Evolutionary conservation across 2,888 invertebrate species (phyloP).

Genomic region (Pyrgus malvae): DNA sequence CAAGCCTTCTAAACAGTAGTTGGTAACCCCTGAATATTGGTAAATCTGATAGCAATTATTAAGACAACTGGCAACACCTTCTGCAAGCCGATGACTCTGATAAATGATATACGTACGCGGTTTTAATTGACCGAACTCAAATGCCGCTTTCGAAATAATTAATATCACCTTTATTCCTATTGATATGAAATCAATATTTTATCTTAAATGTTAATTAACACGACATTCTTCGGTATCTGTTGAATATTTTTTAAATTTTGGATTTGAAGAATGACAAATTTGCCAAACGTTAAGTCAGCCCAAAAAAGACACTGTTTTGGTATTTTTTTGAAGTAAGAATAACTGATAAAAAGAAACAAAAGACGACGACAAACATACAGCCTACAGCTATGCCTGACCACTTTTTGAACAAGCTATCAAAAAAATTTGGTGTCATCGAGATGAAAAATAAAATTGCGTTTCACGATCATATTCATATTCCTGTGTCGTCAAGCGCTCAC

Average conservation of each 20-base stretch:
- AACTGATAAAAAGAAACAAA: too few species aligned
- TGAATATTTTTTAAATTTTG: not conserved
- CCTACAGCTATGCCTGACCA: too few species aligned
- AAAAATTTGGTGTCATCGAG: too few species aligned
- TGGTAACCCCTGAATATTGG: constrained; percentile 1
- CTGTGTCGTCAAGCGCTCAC: too few species aligned
- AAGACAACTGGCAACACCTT: constrained; percentile 6
- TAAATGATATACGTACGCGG: constrained; percentile 8
- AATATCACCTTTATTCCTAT: constrained; percentile 13
- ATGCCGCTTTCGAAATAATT: constrained; percentile 6
- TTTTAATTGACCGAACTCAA: constrained; percentile 14
- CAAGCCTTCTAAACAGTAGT: too few species aligned
- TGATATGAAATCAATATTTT: constrained; percentile 15
- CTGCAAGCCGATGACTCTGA: constrained; percentile 3
- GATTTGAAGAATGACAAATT: not conserved
- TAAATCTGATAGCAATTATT: not conserved
- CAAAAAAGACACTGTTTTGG: too few species aligned
- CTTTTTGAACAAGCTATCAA: too few species aligned
- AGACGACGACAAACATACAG: too few species aligned
- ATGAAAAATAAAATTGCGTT: too few species aligned
- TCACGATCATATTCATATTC: too few species aligned
- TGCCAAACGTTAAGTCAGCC: not conserved
- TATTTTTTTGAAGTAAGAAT: too few species aligned
- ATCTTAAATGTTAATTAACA: constrained; percentile 9
- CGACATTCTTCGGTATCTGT: not conserved